Evolutionary conservation across 2,888 invertebrate genomes (phyloP).

Genomic region (Keiferia lycopersicella): DNA sequence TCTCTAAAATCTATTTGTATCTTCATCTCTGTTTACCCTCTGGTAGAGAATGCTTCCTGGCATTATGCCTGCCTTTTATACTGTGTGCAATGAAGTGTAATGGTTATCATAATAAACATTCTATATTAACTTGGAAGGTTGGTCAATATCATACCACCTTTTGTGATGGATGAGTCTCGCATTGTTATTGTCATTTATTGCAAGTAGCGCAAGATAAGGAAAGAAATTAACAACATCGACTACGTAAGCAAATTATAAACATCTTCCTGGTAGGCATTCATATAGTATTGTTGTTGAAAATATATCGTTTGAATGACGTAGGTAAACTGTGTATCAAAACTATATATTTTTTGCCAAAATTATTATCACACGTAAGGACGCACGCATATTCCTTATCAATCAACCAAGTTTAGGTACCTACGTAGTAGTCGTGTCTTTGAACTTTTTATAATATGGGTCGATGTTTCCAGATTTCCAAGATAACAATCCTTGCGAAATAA

Average conservation of each 20-base stretch:
- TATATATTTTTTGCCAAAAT: not conserved
- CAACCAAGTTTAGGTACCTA: not conserved
- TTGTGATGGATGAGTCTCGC: not conserved
- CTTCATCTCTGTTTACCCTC: no score
- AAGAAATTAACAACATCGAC: not conserved
- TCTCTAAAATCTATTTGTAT: no score
- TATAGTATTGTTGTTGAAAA: not conserved
- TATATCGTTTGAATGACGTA: not conserved
- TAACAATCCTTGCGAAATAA: conserved; percentile 5
- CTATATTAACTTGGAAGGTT: no score
- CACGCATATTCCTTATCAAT: not conserved
- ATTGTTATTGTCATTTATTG: not conserved
- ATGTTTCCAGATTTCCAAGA: not conserved
- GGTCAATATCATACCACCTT: not conserved
- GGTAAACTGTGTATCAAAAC: not conserved
- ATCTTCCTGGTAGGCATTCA: not conserved
- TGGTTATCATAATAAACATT: no score
- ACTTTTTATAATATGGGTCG: not conserved
- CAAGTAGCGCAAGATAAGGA: not conserved
- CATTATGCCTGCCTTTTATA: no score
- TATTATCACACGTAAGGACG: not conserved
- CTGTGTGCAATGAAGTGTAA: no score
- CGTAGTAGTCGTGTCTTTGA: conserved; percentile 1
- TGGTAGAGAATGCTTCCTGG: no score
- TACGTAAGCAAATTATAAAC: not conserved